Conservation (phyloP, 2,888 invertebrate species). For the Leucania comma region DNA sequence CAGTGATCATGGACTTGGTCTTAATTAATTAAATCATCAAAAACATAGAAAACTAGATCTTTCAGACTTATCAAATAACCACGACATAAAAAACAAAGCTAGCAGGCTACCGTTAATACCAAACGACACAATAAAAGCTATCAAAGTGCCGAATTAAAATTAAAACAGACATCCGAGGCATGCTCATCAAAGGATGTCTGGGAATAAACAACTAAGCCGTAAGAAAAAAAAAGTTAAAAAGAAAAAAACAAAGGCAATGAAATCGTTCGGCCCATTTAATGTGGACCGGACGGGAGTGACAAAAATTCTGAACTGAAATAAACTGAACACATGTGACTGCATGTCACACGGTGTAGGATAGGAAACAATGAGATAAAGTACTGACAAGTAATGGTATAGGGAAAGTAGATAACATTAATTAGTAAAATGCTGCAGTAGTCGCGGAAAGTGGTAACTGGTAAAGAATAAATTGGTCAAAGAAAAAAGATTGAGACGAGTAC, state of each 20-base stretch:
- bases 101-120: constrained; percentile 38
- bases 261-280: constrained; percentile 90
- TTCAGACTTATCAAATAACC: constrained; percentile 45
- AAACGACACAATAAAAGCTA: constrained; percentile 68
- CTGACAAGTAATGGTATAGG: neutral
- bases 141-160: constrained; percentile 79
- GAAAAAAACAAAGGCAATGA: constrained; percentile 81
- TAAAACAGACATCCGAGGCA: constrained; percentile 75
- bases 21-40: constrained; percentile 6
- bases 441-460: neutral
- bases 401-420: constrained; percentile 14
- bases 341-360: constrained; percentile 74
- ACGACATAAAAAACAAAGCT: constrained; percentile 40
- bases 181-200: constrained; percentile 87
- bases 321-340: constrained; percentile 87
- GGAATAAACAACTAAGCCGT: constrained; percentile 77
- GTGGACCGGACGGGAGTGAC: constrained; percentile 89
- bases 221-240: constrained; percentile 71
- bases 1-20: no score
- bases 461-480: neutral
- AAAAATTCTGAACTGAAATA: constrained; percentile 89
- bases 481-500: neutral
- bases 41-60: constrained; percentile 31
- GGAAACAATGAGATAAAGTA: constrained; percentile 52
- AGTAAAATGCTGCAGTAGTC: neutral